phyloP scores from a whole-genome alignment of 2,888 invertebrate species.

The Synanthedon tipuliformis region DNA sequence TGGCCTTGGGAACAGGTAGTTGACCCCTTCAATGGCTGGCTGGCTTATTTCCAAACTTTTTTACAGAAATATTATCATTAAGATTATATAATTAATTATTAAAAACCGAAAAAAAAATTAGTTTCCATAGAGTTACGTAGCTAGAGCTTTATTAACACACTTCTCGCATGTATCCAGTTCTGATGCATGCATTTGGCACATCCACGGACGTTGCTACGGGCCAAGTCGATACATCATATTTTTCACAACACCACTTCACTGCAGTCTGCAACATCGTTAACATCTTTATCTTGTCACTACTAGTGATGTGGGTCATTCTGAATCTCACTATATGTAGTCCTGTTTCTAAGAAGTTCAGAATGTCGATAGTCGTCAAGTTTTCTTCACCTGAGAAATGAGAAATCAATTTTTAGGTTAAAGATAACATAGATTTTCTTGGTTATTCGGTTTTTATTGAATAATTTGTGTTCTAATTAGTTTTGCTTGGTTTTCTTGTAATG shows the following conservation, averaged over 20 bases:
- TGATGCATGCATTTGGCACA: conserved; percentile 30
- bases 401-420: too few relatives aligned
- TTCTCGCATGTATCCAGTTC: conserved; percentile 21
- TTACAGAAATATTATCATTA: too few relatives aligned
- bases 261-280: conserved; percentile 12
- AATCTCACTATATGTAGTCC: conserved; percentile 24
- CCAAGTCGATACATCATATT: conserved; percentile 25
- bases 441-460: too few relatives aligned
- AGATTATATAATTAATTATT: too few relatives aligned
- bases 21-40: too few relatives aligned
- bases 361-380: conserved; percentile 19
- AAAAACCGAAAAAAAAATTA: neutral
- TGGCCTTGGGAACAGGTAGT: too few relatives aligned
- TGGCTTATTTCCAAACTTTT: too few relatives aligned
- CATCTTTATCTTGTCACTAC: conserved; percentile 13
- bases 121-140: neutral
- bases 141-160: conserved; percentile 7
- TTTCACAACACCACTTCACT: conserved; percentile 20
- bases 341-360: conserved; percentile 23
- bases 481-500: too few relatives aligned
- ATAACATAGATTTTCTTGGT: too few relatives aligned
- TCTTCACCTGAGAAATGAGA: conserved; percentile 13
- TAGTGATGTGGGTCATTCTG: conserved; percentile 20
- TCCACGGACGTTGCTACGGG: conserved; percentile 30
- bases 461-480: too few relatives aligned